phyloP scores from a whole-genome alignment of 2,888 invertebrate genomes.

The Tigriopus californicus region DNA sequence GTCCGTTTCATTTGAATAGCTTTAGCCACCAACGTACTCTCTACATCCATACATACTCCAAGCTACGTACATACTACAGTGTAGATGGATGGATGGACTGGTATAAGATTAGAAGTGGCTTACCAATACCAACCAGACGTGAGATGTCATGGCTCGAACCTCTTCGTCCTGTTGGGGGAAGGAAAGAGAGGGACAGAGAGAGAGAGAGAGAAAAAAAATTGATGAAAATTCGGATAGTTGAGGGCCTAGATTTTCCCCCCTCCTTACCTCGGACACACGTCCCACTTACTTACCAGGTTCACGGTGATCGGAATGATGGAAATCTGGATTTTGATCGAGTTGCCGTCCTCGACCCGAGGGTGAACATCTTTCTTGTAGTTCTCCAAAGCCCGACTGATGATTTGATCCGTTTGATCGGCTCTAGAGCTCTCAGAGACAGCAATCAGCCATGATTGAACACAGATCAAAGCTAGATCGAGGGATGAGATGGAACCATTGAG shows the following conservation, averaged over 20 bases:
- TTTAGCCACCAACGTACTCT: too few relatives aligned
- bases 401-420: background rate
- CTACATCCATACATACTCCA: too few relatives aligned
- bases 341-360: background rate
- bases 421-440: background rate
- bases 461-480: too few relatives aligned
- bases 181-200: background rate
- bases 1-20: too few relatives aligned
- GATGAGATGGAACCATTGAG: too few relatives aligned
- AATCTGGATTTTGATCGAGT: background rate
- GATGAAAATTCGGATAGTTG: background rate
- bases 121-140: conserved; percentile 1
- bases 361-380: background rate
- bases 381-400: background rate
- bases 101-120: too few relatives aligned
- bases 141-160: background rate
- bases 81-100: too few relatives aligned
- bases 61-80: too few relatives aligned
- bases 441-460: too few relatives aligned
- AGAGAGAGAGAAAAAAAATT: too few relatives aligned
- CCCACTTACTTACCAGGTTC: background rate
- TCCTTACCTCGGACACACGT: too few relatives aligned
- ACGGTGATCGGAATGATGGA: background rate
- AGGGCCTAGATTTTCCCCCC: background rate
- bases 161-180: background rate